Conservation (phyloP, 1,140 invertebrate genomes). For the Nylanderia fulva region DNA sequence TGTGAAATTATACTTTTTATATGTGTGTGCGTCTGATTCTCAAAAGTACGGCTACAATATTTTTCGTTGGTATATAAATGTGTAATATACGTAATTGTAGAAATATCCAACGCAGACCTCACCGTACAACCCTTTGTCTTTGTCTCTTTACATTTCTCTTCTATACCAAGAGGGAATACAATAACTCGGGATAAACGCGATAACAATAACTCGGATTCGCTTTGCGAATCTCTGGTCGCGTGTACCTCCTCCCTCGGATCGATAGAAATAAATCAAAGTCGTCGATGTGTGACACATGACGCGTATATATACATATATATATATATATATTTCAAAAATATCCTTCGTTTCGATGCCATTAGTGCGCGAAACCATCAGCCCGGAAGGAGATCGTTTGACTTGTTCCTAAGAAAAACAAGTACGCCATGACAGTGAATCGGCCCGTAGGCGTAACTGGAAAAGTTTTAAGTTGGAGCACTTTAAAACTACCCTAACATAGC, state of each 20-base stretch:
- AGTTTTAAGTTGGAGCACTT: slow-evolving; percentile 44
- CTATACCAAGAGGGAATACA: not conserved
- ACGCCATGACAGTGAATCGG: slow-evolving; percentile 24
- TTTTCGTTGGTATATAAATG: not conserved
- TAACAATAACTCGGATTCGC: not conserved
- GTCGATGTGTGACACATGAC: not conserved
- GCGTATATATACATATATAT: too few species aligned
- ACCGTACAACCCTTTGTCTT: not conserved
- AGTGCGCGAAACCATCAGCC: slow-evolving; percentile 4
- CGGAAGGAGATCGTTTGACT: slow-evolving; percentile 35
- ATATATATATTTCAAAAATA: too few species aligned
- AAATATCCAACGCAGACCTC: not conserved
- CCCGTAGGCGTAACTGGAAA: slow-evolving; percentile 44
- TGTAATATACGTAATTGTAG: not conserved
- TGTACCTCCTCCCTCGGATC: not conserved
- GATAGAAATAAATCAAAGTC: not conserved
- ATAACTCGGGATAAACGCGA: not conserved
- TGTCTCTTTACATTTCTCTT: not conserved
- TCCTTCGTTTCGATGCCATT: not conserved
- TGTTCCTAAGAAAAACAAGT: slow-evolving; percentile 39
- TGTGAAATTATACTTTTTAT: not conserved
- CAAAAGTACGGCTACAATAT: not conserved
- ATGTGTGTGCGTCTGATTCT: not conserved
- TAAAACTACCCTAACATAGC: slow-evolving; percentile 32
- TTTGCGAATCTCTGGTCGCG: not conserved